Conservation (phyloP, 2,888 invertebrate species). For the Latheticus oryzae region DNA sequence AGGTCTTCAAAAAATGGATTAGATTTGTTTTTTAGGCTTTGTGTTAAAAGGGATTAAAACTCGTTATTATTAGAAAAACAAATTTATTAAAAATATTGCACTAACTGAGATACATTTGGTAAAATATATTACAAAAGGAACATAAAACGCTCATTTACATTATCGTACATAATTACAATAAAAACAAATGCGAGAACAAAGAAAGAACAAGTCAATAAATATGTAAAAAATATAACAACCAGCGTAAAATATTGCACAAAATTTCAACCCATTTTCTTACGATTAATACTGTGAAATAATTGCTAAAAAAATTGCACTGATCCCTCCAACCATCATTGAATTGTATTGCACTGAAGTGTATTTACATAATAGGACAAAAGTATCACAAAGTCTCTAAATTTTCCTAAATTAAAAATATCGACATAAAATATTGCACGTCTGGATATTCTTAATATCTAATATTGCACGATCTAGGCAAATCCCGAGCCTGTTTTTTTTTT, state of each 20-base stretch:
- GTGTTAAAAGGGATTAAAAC: too few species aligned
- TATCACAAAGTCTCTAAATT: slow-evolving; percentile 22
- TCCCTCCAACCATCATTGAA: slow-evolving; percentile 26
- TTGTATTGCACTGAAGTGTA: slow-evolving; percentile 25
- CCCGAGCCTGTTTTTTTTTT: slow-evolving; percentile 37
- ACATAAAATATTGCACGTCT: slow-evolving; percentile 49
- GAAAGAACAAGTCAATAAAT: slow-evolving; percentile 46
- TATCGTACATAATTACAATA: slow-evolving; percentile 44
- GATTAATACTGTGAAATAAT: slow-evolving; percentile 40
- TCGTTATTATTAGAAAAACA: too few species aligned
- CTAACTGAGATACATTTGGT: slow-evolving; percentile 54
- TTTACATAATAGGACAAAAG: slow-evolving; percentile 11
- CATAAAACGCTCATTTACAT: slow-evolving; percentile 43
- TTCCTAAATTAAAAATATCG: slow-evolving; percentile 50
- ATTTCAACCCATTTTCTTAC: slow-evolving; percentile 14
- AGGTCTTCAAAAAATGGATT: too few species aligned
- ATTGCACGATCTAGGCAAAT: slow-evolving; percentile 48
- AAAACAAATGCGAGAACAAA: slow-evolving; percentile 46
- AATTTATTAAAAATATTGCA: slow-evolving; percentile 52
- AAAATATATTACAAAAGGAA: slow-evolving; percentile 56
- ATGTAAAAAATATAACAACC: slow-evolving; percentile 49
- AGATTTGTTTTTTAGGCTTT: too few species aligned
- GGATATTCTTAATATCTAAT: slow-evolving; percentile 47
- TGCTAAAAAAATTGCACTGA: slow-evolving; percentile 39
- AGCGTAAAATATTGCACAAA: slow-evolving; percentile 31